These are phyloP conservation scores for Euthynnus affinis DNA, from an alignment of 2,797 vertebrate species.

Conservation along the genomic window DNA sequence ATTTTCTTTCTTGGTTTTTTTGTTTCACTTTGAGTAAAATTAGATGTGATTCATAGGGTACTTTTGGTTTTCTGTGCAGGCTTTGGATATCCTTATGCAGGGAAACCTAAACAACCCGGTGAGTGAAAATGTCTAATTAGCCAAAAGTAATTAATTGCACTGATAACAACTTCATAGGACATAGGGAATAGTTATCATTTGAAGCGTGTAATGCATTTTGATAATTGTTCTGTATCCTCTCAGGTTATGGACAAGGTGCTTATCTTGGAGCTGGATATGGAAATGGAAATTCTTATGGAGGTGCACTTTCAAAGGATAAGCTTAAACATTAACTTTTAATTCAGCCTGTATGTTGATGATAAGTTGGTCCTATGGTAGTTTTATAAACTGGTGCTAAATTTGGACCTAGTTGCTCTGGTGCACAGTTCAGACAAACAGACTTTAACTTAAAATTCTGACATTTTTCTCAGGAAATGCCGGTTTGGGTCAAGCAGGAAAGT, in stretches of 20 bases:
- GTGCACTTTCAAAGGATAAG: constrained; percentile 32
- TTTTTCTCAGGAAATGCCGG: constrained; percentile 36
- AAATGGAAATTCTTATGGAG: constrained; percentile 67
- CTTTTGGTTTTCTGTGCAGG: constrained; percentile 46
- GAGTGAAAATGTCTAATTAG: not conserved
- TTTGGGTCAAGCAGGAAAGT: constrained; percentile 38
- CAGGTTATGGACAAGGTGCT: constrained; percentile 74
- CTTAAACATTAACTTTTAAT: not conserved
- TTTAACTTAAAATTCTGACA: constrained; percentile 2
- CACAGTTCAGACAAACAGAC: not conserved
- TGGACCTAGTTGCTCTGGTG: not conserved
- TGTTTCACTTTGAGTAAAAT: not conserved
- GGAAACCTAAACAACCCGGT: constrained; percentile 67
- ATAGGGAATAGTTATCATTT: not conserved
- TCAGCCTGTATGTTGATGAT: not conserved
- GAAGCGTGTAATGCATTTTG: not conserved
- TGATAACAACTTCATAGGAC: not conserved
- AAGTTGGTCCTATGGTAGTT: not conserved
- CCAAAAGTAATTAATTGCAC: not conserved
- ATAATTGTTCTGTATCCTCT: constrained; percentile 11
- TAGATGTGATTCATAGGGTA: not conserved
- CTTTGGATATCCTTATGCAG: constrained; percentile 62
- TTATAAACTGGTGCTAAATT: not conserved
- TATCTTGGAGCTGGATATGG: constrained; percentile 71
- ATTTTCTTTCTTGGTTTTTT: not conserved